Conservation (phyloP, 2,797 vertebrate genomes). For the Rhynchonycteris naso region DNA sequence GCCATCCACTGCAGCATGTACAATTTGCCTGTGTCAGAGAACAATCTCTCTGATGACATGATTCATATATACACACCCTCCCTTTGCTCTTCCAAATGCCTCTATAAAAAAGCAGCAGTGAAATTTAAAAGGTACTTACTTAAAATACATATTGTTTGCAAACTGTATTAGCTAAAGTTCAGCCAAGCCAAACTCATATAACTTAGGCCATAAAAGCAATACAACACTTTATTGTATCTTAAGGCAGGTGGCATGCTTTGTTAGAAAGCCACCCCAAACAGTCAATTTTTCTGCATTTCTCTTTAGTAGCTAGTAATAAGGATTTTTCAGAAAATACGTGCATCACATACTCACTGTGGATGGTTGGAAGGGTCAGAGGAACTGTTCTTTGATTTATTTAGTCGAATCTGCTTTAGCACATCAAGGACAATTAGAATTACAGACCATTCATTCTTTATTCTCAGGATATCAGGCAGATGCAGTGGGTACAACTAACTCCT, state of each 20-base stretch:
- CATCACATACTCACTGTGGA: not conserved
- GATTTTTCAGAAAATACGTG: constrained; percentile 7
- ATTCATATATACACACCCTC: constrained; percentile 60
- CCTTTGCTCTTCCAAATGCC: constrained; percentile 56
- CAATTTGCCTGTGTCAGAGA: constrained; percentile 67
- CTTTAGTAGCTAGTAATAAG: constrained; percentile 58
- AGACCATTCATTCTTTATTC: not conserved
- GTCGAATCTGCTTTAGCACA: constrained; percentile 56
- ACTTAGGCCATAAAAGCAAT: constrained; percentile 54
- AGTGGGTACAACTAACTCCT: not conserved
- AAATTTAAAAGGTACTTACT: constrained; percentile 72
- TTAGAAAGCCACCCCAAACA: constrained; percentile 49
- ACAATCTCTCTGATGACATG: constrained; percentile 63
- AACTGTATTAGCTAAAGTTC: constrained; percentile 71
- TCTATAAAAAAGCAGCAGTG: constrained; percentile 41
- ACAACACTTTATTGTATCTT: constrained; percentile 59
- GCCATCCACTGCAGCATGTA: constrained; percentile 15
- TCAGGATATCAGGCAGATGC: not conserved
- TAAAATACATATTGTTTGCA: constrained; percentile 66
- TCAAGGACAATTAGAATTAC: constrained; percentile 64
- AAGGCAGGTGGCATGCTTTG: not conserved
- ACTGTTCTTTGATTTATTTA: constrained; percentile 68
- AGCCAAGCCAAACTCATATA: constrained; percentile 54
- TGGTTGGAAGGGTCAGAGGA: not conserved
- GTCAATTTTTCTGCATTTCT: constrained; percentile 28